Evolutionary conservation across 2,113 vertebrate species (phyloP), one percentile per base, ranked within the genome.

Genomic region (Pelecanus crispus): DNA sequence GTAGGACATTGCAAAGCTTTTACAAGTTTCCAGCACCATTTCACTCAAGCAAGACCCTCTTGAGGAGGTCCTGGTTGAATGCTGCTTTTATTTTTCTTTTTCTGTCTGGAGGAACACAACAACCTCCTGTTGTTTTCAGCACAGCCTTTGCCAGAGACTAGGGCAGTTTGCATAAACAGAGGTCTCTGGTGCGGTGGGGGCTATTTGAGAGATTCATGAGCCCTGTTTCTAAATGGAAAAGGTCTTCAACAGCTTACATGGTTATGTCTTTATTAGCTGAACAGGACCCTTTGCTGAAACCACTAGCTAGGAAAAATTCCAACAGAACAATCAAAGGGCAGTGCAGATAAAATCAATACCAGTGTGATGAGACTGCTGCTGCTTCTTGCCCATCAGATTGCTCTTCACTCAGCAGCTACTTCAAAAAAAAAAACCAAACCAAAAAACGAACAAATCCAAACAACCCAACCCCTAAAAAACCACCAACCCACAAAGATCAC

Each of bases 1-100:
- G 29, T 29, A 86, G 68, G 80, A 85, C 74, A 81, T 16, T 68
- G 90, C 75, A 91, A 94, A 94, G 82, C 73, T 96, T 96, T 96
- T 67, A 89, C 1, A 11, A 71, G 53, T 87, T 92, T 59, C 82
- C 61, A 96, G 86, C 58, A 79, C 45, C 21, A 17, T 70, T 80
- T 84, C 63, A 59, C 53, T 86, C 38, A 45, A 77, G 80, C 36
- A 88, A 77, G 80, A 86, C 52, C 66, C 80, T 88, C 71, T 70
- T 25, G 59, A 89, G 81, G 73, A 84, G 3, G 10, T 72, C 49
- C 67, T 13, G 4, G 16, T 17, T 90, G 61, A 90, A 88, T 75
- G 29, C 36, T 66, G 67, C 59, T 92, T 96, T 96, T 84, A 26
- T 88, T 92, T 95, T 92, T 68, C 4, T 62, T 70, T 78, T 92